Evolutionary conservation across 35 echinoderm and acorn worm genomes (phyloP).

Genomic region (Heliocidaris erythrogramma): DNA sequence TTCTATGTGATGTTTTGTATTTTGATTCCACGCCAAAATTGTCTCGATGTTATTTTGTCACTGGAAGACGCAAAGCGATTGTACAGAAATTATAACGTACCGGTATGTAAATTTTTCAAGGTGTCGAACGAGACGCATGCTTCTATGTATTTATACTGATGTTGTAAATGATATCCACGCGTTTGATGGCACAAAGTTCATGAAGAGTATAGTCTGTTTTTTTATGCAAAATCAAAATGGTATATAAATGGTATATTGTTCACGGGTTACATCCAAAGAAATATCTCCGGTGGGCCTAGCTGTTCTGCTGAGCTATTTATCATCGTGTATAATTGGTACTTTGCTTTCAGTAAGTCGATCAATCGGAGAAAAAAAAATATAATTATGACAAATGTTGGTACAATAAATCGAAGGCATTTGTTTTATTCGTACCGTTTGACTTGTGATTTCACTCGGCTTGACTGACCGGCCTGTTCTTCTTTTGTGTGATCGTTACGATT

Average conservation of each 20-base stretch:
- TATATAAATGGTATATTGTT: slow-evolving; percentile 28
- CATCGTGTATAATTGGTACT: background rate
- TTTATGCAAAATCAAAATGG: slow-evolving; percentile 39
- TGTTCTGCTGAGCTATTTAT: background rate
- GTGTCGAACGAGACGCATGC: background rate
- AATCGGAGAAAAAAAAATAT: background rate
- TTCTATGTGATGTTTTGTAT: slow-evolving; percentile 3
- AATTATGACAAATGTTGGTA: slow-evolving; percentile 23
- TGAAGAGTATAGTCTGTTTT: slow-evolving; percentile 21
- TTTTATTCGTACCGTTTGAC: background rate
- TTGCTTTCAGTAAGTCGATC: slow-evolving; percentile 5
- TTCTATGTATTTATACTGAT: slow-evolving; percentile 24
- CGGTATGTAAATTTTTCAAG: slow-evolving; percentile 41
- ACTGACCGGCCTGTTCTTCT: background rate
- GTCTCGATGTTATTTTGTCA: background rate
- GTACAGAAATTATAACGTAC: slow-evolving; percentile 27
- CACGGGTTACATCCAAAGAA: slow-evolving; percentile 32
- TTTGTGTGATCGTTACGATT: background rate
- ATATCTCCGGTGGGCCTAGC: background rate
- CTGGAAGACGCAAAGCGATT: background rate
- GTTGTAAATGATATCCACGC: background rate
- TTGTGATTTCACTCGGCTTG: background rate
- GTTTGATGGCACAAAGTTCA: background rate
- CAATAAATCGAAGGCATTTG: slow-evolving; percentile 12
- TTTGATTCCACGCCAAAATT: slow-evolving; percentile 29